Conservation (phyloP, 1,140 invertebrate species). For the Diploscapter pachys region DNA sequence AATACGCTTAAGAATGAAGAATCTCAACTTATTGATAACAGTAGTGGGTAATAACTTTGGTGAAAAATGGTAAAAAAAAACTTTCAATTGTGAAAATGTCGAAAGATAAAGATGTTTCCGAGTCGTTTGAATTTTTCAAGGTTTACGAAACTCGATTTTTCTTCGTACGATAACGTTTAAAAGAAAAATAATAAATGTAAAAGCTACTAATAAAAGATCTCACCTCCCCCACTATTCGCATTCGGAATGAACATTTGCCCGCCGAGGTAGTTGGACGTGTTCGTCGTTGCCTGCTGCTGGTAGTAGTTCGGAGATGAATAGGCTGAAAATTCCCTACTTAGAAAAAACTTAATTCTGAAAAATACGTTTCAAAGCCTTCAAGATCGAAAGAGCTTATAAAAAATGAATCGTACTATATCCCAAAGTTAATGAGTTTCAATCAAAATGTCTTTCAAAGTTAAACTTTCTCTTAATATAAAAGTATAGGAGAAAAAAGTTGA, state of each 20-base stretch:
- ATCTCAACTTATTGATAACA: too few species aligned
- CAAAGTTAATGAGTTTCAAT: not conserved
- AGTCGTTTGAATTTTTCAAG: too few species aligned
- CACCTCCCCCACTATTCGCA: not conserved
- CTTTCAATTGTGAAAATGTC: too few species aligned
- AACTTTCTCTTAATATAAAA: not conserved
- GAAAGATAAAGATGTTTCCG: too few species aligned
- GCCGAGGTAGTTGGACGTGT: conserved; percentile 28
- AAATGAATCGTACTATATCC: too few species aligned
- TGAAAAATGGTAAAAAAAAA: not conserved
- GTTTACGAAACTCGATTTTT: too few species aligned
- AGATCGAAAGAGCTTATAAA: too few species aligned
- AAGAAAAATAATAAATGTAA: not conserved
- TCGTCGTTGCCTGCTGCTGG: conserved; percentile 25
- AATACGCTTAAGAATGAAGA: too few species aligned
- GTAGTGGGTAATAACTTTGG: not conserved
- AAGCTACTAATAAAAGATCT: conserved; percentile 2
- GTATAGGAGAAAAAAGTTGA: not conserved
- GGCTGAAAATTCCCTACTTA: not conserved
- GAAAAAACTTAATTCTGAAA: conserved; percentile 5
- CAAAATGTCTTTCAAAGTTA: not conserved
- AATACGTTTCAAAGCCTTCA: not conserved
- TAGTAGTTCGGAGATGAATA: conserved; percentile 29
- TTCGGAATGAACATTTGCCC: conserved; percentile 37
- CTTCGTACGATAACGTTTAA: too few species aligned